These are phyloP conservation scores for Phaetusa simplex DNA, from an alignment of 2,113 vertebrate genomes.

Conservation along the genomic window DNA sequence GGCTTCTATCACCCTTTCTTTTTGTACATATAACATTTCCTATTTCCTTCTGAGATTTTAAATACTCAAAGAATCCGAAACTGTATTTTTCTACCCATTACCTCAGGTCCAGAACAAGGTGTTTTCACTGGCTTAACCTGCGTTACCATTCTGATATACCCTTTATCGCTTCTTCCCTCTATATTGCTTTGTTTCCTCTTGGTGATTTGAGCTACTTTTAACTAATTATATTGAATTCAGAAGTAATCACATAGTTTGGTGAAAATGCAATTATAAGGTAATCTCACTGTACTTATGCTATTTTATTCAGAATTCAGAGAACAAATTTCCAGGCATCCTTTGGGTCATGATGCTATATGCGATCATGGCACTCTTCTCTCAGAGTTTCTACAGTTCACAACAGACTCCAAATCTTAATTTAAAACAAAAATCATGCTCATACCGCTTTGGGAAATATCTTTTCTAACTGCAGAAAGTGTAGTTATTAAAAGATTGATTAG, in stretches of 20 bases:
- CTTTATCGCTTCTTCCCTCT: background rate
- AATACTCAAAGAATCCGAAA: background rate
- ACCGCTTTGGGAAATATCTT: slow-evolving; percentile 34
- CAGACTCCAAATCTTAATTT: slow-evolving; percentile 10
- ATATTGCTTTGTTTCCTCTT: background rate
- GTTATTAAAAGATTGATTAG: slow-evolving; percentile 53
- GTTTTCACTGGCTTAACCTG: background rate
- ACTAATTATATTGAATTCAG: background rate
- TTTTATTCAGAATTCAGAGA: background rate
- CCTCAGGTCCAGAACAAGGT: fast-evolving
- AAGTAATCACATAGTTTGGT: background rate
- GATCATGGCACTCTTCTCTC: background rate
- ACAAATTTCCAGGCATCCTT: background rate
- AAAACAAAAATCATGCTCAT: background rate
- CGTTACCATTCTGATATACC: background rate
- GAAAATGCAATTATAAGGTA: background rate
- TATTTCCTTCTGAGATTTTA: background rate
- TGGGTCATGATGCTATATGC: background rate
- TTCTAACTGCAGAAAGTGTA: background rate
- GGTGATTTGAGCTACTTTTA: background rate
- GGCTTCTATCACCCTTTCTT: background rate
- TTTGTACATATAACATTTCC: background rate
- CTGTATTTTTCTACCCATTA: background rate
- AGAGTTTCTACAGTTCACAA: background rate
- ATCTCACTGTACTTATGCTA: background rate